Evolutionary conservation across 1,140 invertebrate species (phyloP), one percentile per base, ranked within the genome.

Genomic region (Hormaphis cornu): DNA sequence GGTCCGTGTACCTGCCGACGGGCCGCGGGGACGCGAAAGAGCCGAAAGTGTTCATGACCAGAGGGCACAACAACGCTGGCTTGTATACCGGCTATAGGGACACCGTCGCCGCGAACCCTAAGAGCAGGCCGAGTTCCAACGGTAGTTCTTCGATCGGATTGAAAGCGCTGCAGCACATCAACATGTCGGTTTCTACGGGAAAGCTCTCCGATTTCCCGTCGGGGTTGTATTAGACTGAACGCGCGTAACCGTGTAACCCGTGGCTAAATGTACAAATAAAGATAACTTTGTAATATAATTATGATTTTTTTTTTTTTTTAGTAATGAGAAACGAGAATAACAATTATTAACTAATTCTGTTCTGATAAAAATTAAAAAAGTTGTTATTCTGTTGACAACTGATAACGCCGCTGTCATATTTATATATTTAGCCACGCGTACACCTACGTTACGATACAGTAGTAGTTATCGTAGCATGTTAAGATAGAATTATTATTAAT

Each of bases 141-240:
- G 71, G 71, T 53, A 71, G 73, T 50, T 26, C n/a, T n/a, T n/a
- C 70, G 18, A 71, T 53, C 28, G 69, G 61, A 16, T 28, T 73
- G 10, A 71, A 72, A 30, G 52, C 26, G 18, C n/a, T 46, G 14
- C 58, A 18, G 10, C 61, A 72, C 22, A 63, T 71, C 1, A 74
- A 75, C 69, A 63, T 73, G 18, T 71, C 72, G 2, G 77, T 75
- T 26, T 80, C 77, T 37, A 74, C 73, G 22, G 81, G 80, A 26
- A 87, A 87, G 79, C 77, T 88, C 16, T 85, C 86, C 2, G 87
- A 88, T 75, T 82, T 87, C 75, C 85, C 85, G 63, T 88, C 86
- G 26, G 87, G 87, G 70, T 78, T 88, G 70, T 88, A 88, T 79
- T 88, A 76, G 56, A 48, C 54, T 59, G 61, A 66, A 44, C n/a